These are phyloP conservation scores for Didymodactylos carnosus DNA, from an alignment of 2,888 invertebrate genomes.

Conservation along the genomic window DNA sequence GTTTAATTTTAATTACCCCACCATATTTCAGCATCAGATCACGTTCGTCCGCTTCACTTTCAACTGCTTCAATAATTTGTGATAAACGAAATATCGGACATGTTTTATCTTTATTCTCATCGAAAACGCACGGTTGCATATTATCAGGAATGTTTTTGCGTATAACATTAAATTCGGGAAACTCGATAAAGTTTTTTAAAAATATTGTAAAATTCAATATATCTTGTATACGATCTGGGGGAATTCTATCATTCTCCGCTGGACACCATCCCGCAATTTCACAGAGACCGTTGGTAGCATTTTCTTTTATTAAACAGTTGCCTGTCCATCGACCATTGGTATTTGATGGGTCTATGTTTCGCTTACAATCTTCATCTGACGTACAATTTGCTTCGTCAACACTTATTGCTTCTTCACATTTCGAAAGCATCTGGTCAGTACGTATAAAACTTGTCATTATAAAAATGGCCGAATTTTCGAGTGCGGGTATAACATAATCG, in stretches of 20 bases:
- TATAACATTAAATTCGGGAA: conserved; percentile 31
- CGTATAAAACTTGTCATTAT: conserved; percentile 37
- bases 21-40: conserved; percentile 19
- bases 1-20: conserved; percentile 36
- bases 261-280: conserved; percentile 11
- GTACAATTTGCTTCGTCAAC: neutral
- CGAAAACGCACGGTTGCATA: neutral
- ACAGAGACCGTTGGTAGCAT: no score
- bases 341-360: no score
- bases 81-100: conserved; percentile 36
- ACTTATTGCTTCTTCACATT: conserved; percentile 25
- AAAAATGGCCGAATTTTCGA: conserved; percentile 38
- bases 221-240: neutral
- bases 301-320: neutral
- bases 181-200: conserved; percentile 37
- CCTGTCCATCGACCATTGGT: conserved; percentile 3
- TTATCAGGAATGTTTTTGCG: conserved; percentile 21
- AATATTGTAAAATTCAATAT: conserved; percentile 33
- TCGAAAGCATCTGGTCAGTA: conserved; percentile 33
- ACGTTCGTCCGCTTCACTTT: conserved; percentile 16
- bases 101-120: no score
- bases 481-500: conserved; percentile 6
- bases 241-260: neutral
- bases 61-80: conserved; percentile 28
- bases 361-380: neutral